Evolutionary conservation across 2,888 invertebrate species (phyloP), one percentile per base, ranked within the genome.

Genomic region (Drosophila meridiana): DNA sequence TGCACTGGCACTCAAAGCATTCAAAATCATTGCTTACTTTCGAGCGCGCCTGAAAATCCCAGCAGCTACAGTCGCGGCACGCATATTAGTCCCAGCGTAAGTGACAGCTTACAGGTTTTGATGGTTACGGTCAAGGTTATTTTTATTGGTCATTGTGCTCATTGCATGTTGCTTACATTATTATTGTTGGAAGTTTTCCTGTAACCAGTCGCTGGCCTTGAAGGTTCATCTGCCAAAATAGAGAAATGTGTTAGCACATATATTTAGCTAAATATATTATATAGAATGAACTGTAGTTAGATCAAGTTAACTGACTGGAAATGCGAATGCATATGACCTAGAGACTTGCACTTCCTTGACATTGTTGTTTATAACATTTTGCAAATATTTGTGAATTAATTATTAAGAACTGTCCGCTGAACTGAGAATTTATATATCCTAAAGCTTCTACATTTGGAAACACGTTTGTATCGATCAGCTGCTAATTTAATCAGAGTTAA

Each of bases 61-160:
- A 9, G 14, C 4, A 3, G 1, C 11, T 45, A 77, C 73, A 73
- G 56, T 77, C 11, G 62, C 47, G 45, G 48, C 48, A 0, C 0
- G 4, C 0, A 56, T 14, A 48, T 48, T 47, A 13, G 62, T 3
- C 9, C 9, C 9, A 28, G 55, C 47, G 28, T 3, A 9, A 34
- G n/a, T 26, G n/a, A 3, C n/a, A 52, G 63, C 11, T 56, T 72
- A 72, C 68, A 52, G 69, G 61, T 77, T 78, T 73, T 45, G 45
- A 42, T 61, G 55, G 38, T n/a, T 53, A 40, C 65, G 66, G 63
- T 76, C 78, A 73, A 76, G 78, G 78, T 60, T 48, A 34, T 32
- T 52, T 69, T 38, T 55, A 50, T 68, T 59, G 78, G 63, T 60
- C 68, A 59, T 62, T 64, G 78, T 78, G 65, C 73, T 56, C 58